A percentile compares a stretch with the other conserved stretches of the same genome.
Evolutionary conservation across 2,113 vertebrate genomes (phyloP).

Genomic region (Ailurus styani): DNA sequence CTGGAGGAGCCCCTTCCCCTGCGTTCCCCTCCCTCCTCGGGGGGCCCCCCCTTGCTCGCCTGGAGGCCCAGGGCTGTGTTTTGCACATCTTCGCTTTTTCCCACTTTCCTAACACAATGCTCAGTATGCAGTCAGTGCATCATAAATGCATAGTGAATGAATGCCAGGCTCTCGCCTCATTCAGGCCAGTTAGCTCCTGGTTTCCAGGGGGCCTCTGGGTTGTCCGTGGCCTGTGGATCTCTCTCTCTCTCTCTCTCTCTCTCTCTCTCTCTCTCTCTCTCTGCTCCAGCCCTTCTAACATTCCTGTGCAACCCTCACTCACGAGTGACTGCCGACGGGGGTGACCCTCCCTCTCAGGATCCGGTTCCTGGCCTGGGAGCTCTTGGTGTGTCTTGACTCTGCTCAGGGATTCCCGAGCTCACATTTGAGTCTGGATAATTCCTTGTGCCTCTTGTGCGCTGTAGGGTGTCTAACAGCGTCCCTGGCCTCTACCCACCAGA

Average conservation of each 20-base stretch:
- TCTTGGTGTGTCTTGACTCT: not conserved
- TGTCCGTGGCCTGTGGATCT: not conserved
- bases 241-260: not conserved
- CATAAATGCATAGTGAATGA: not conserved
- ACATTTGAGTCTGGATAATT: too few species aligned
- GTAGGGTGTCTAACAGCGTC: fast-evolving
- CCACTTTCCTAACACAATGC: not conserved
- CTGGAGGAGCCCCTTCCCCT: not conserved
- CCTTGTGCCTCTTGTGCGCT: not conserved
- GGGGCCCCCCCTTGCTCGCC: not conserved
- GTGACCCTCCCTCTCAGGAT: not conserved
- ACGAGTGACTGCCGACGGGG: fast-evolving
- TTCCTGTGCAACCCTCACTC: not conserved
- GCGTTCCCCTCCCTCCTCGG: not conserved
- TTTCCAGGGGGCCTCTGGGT: not conserved
- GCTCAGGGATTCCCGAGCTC: not conserved
- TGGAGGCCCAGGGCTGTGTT: too few species aligned
- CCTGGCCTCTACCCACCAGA: not conserved
- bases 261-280: not conserved
- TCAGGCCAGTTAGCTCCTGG: not conserved
- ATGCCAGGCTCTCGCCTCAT: not conserved
- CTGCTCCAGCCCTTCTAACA: not conserved
- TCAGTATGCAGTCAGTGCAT: not conserved
- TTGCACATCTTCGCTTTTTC: fast-evolving
- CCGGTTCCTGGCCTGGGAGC: not conserved